Evolutionary conservation across 1,140 invertebrate species (phyloP), one percentile per base, ranked within the genome.

Genomic region (Drosophila yakuba): DNA sequence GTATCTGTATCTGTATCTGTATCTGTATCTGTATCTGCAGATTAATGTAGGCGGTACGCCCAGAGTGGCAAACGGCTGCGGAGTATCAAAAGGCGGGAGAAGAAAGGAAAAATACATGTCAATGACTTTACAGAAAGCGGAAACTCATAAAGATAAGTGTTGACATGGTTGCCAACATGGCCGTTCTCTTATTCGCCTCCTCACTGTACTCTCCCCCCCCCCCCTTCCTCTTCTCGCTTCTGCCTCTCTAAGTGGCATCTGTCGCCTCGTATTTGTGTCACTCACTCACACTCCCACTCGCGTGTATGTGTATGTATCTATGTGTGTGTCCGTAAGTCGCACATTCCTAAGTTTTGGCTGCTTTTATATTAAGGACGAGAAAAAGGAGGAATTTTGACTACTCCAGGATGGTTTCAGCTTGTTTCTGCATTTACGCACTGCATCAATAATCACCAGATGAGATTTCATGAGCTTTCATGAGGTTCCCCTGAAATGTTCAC

Each of bases 121-220:
- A 91, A 91, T 91, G 88, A 91, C 88, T 91, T 91, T 91, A 91
- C 82, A 91, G 80, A 91, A 91, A 91, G 88, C 88, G 88, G 88
- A 91, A 91, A 91, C 88, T 91, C 88, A 91, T 91, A 91, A 91
- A 91, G 88, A 91, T 91, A 91, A 91, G 88, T 90, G 86, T 91
- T 90, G 86, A 90, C 88, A 90, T 86, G 82, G 74, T 75, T 82
- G 85, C 76, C 69, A 89, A 82, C 83, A 88, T 85, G 78, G 58
- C 62, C 69, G 74, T 50, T 55, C 41, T 44, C 39, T 28, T 51
- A 54, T 43, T 35, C 47, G 25, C 72, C 38, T 54, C 48, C 25
- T 7, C 11, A 11, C 43, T 23, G 32, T 32, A 47, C 58, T 32
- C n/a, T 47, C 56, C 23, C 20, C 20, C 20, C 1, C 20, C 2